A percentile compares a stretch with the other conserved stretches of the same genome.
phyloP scores from a whole-genome alignment of 2,888 invertebrate species.

The Ophraella communa region DNA sequence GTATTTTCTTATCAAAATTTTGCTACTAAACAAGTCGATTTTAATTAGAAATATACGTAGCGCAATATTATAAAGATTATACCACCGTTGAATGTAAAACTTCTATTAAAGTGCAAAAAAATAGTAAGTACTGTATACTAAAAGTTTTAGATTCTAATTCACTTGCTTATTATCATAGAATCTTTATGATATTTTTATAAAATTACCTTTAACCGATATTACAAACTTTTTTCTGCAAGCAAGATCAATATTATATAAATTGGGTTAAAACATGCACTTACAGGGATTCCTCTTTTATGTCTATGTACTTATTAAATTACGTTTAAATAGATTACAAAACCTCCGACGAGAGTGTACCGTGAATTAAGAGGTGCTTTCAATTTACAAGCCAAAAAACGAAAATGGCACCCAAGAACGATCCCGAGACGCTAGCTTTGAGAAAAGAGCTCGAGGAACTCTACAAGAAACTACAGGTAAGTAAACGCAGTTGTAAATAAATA shows the following conservation, averaged over 20 bases:
- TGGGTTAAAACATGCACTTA: slow-evolving; percentile 45
- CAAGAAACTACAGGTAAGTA: slow-evolving; percentile 76
- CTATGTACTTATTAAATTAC: slow-evolving; percentile 43
- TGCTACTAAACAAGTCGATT: not conserved
- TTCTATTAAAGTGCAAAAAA: not conserved
- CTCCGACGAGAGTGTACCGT: slow-evolving; percentile 30
- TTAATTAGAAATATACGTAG: not conserved
- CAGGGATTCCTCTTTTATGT: slow-evolving; percentile 39
- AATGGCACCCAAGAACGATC: slow-evolving; percentile 85
- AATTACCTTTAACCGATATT: no score
- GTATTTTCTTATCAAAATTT: not conserved
- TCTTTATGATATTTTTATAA: no score
- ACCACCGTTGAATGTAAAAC: not conserved
- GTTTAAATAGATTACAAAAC: slow-evolving; percentile 42
- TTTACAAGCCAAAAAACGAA: no score
- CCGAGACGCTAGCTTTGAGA: slow-evolving; percentile 78
- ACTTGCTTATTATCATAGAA: no score
- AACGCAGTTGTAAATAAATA: no score
- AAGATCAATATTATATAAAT: slow-evolving; percentile 41
- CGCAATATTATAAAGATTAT: not conserved
- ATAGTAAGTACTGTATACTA: no score
- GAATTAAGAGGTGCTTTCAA: no score
- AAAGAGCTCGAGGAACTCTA: slow-evolving; percentile 84
- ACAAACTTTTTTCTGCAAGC: slow-evolving; percentile 10
- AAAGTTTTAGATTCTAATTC: no score